phyloP scores from a whole-genome alignment of 2,113 vertebrate species.

The Orcinus orca region DNA sequence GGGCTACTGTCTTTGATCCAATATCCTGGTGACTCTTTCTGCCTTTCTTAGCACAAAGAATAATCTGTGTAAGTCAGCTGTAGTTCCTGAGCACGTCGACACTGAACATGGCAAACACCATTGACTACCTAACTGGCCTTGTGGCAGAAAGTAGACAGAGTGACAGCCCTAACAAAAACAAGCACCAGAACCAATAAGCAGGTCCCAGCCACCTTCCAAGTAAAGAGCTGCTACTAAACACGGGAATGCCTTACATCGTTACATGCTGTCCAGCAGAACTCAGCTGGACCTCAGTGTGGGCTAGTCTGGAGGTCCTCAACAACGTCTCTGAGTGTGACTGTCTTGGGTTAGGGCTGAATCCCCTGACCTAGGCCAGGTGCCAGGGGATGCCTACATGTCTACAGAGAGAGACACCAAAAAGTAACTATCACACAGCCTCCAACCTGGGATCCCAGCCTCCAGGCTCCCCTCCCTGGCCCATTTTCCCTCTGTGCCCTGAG shows the following conservation, averaged over 20 bases:
- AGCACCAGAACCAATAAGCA: not conserved
- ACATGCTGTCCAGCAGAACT: not conserved
- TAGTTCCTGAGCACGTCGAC: not conserved
- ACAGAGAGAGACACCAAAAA: not conserved
- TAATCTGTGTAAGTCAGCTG: not conserved
- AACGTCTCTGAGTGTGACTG: not conserved
- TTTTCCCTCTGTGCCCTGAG: not conserved
- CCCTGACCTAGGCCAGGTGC: not conserved
- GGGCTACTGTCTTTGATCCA: slow-evolving; percentile 14
- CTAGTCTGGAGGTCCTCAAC: not conserved
- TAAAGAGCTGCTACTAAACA: not conserved
- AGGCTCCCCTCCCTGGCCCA: not conserved
- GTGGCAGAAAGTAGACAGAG: not conserved
- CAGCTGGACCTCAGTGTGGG: not conserved
- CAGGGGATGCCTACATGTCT: not conserved
- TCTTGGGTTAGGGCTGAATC: not conserved
- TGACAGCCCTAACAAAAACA: not conserved
- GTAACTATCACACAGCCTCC: not conserved
- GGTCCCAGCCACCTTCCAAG: not conserved
- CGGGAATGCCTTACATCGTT: not conserved
- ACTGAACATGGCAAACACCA: not conserved
- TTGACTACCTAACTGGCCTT: not conserved
- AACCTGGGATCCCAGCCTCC: not conserved
- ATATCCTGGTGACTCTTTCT: not conserved
- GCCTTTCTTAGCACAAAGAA: not conserved